These are phyloP conservation scores for Corbicula japonica DNA, from an alignment of 2,888 invertebrate genomes.

Conservation along the genomic window DNA sequence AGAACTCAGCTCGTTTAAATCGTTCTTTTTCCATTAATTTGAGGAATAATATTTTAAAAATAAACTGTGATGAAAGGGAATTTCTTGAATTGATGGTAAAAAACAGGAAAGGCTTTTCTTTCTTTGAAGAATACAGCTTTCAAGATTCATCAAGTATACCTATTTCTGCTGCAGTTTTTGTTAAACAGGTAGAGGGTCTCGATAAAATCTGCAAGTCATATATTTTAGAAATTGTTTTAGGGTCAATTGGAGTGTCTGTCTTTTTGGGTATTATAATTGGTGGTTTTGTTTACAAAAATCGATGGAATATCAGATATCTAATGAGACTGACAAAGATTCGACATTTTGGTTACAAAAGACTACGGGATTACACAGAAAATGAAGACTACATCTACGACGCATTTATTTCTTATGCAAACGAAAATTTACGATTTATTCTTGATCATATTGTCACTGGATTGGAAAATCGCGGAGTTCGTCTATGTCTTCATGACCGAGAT, in stretches of 20 bases:
- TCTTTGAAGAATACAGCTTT: slow-evolving; percentile 22
- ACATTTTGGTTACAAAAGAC: slow-evolving; percentile 24
- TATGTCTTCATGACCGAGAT: too few relatives aligned
- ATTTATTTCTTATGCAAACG: too few relatives aligned
- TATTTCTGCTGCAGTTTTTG: slow-evolving; percentile 7
- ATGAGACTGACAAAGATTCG: slow-evolving; percentile 40
- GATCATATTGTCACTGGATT: too few relatives aligned
- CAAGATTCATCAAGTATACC: neutral
- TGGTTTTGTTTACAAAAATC: slow-evolving; percentile 50
- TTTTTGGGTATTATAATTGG: slow-evolving; percentile 35
- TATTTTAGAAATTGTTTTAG: neutral
- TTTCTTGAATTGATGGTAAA: slow-evolving; percentile 41
- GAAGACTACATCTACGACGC: too few relatives aligned
- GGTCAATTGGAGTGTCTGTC: slow-evolving; percentile 10
- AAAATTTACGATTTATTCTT: too few relatives aligned
- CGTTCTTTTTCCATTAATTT: slow-evolving; percentile 29
- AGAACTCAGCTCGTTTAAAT: slow-evolving; percentile 11
- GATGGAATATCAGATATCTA: slow-evolving; percentile 61
- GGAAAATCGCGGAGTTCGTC: too few relatives aligned
- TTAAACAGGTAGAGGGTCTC: neutral
- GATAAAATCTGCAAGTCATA: slow-evolving; percentile 16
- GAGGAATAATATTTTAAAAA: slow-evolving; percentile 33
- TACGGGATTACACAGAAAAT: too few relatives aligned
- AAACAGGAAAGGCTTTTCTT: slow-evolving; percentile 14
- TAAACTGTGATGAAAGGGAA: slow-evolving; percentile 16